Evolutionary conservation across 2,888 invertebrate species (phyloP).

Genomic region (Drosophila melanosoma): DNA sequence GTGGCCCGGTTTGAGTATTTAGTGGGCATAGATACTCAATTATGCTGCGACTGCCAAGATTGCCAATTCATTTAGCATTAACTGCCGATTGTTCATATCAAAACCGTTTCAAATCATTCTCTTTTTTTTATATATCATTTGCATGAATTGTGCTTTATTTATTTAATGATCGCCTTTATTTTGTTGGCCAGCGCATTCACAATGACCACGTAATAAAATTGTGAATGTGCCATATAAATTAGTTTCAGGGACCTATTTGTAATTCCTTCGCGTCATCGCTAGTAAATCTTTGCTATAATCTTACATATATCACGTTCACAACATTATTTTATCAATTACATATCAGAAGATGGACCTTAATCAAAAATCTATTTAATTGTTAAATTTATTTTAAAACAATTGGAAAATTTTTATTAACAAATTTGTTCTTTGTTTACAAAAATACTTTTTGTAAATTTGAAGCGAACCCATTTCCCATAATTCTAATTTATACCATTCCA

Average conservation of each 20-base stretch:
- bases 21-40: constrained; percentile 51
- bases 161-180: constrained; percentile 47
- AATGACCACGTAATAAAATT: constrained; percentile 32
- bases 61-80: constrained; percentile 34
- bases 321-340: constrained; percentile 40
- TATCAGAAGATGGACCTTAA: constrained; percentile 21
- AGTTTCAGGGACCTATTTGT: constrained; percentile 31
- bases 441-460: background rate
- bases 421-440: background rate
- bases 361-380: background rate
- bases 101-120: background rate
- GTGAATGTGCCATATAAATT: constrained; percentile 44
- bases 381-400: constrained; percentile 1
- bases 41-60: constrained; percentile 30
- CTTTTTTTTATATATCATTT: constrained; percentile 26
- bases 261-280: constrained; percentile 33
- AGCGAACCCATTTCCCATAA: background rate
- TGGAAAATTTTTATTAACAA: background rate
- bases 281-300: constrained; percentile 28
- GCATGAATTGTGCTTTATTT: constrained; percentile 42
- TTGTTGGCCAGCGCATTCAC: constrained; percentile 28
- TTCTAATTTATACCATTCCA: background rate
- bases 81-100: constrained; percentile 14
- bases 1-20: constrained; percentile 41
- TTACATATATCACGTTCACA: constrained; percentile 30